Evolutionary conservation across 2,797 vertebrate species (phyloP).

Genomic region (Diplodus sargus): DNA sequence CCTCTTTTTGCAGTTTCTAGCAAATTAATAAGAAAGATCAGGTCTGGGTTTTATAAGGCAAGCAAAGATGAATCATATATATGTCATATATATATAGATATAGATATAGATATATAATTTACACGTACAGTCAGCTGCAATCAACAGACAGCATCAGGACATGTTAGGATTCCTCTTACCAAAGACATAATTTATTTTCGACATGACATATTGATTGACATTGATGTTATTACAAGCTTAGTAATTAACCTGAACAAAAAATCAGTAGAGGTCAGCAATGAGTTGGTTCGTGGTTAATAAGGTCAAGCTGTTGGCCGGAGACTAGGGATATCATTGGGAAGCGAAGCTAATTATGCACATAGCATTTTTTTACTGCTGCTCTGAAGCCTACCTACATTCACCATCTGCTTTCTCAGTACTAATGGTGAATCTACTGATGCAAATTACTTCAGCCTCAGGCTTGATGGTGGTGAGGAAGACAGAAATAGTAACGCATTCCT

Average conservation of each 20-base stretch:
- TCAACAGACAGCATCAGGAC: constrained; percentile 18
- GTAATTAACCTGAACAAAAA: constrained; percentile 9
- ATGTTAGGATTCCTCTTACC: not conserved
- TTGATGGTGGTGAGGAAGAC: constrained; percentile 1
- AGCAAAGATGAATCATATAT: too few relatives aligned
- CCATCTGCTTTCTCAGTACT: constrained; percentile 43
- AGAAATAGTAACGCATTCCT: constrained; percentile 15
- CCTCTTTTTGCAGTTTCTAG: not conserved
- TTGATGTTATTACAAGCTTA: constrained; percentile 30
- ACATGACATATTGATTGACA: not conserved
- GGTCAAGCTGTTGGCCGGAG: not conserved
- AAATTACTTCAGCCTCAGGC: constrained; percentile 35
- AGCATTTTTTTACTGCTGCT: constrained; percentile 34
- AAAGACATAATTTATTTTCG: constrained; percentile 10
- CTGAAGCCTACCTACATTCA: constrained; percentile 26
- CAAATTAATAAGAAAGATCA: not conserved
- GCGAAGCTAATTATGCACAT: constrained; percentile 31
- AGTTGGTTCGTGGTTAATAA: constrained; percentile 35
- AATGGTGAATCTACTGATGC: constrained; percentile 21
- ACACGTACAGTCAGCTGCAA: not conserved
- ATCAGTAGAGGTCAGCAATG: constrained; percentile 50
- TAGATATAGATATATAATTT: too few relatives aligned
- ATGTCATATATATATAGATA: too few relatives aligned
- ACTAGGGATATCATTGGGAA: constrained; percentile 18
- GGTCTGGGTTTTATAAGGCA: not conserved